Percentiles rank a stretch among this genome's conserved stretches.
These are phyloP conservation scores for Bucorvus abyssinicus DNA, from an alignment of 2,797 vertebrate genomes.

Conservation along the genomic window DNA sequence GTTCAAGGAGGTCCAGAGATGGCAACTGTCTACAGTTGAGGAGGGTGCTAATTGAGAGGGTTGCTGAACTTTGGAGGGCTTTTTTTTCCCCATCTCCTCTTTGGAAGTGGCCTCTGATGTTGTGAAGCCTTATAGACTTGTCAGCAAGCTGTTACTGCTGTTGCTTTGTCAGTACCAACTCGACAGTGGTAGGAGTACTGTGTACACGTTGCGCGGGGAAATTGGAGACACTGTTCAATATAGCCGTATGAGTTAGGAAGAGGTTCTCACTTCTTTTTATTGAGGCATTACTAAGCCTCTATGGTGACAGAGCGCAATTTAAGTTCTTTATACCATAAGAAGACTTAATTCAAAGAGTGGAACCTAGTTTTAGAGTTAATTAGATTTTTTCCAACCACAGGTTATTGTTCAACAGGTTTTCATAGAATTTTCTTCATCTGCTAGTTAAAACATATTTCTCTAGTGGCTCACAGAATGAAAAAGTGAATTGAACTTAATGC, in stretches of 20 bases:
- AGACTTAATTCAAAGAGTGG: not conserved
- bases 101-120: not conserved
- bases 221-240: not conserved
- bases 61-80: not conserved
- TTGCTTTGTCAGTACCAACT: not conserved
- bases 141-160: not conserved
- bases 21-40: not conserved
- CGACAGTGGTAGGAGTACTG: not conserved
- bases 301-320: not conserved
- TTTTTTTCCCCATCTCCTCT: not conserved
- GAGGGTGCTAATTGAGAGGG: not conserved
- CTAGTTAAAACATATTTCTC: not conserved
- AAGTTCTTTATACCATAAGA: not conserved
- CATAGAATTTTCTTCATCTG: not conserved
- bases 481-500: not conserved
- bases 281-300: not conserved
- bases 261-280: not conserved
- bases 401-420: not conserved
- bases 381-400: not conserved
- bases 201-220: rapidly evolving
- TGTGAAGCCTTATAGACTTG: not conserved
- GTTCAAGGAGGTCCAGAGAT: not conserved
- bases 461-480: not conserved
- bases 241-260: not conserved
- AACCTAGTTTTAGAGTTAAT: not conserved